Evolutionary conservation across 2,113 vertebrate genomes (phyloP).

Genomic region (Gallinago jamesoni): DNA sequence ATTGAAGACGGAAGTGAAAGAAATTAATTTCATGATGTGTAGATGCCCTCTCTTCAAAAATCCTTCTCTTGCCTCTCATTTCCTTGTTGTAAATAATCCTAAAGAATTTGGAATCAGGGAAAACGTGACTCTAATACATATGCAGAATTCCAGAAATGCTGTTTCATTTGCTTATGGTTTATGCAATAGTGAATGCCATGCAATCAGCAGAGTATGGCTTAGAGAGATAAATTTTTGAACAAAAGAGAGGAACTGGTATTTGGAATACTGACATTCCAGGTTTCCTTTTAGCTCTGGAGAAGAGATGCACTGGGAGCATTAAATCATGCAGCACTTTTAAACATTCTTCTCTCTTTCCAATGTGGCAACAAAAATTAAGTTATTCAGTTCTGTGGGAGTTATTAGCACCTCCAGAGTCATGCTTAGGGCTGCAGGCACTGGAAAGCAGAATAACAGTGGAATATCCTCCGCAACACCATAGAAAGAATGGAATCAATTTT

Average conservation of each 20-base stretch:
- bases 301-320: neutral
- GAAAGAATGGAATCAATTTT: slow-evolving; percentile 45
- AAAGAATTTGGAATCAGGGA: neutral
- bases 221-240: neutral
- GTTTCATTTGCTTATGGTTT: neutral
- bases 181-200: neutral
- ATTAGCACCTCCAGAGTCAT: slow-evolving; percentile 11
- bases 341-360: neutral
- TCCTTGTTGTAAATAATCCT: neutral
- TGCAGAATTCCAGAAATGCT: neutral
- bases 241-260: neutral
- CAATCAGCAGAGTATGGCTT: neutral
- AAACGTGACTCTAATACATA: neutral
- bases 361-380: neutral
- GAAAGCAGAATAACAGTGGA: neutral
- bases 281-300: neutral
- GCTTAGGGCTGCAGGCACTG: neutral
- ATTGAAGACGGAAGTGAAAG: neutral
- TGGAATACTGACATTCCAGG: neutral
- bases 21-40: neutral
- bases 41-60: neutral
- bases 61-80: neutral
- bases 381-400: neutral
- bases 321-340: neutral
- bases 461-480: neutral